These are phyloP conservation scores for Philereme transversata DNA, from an alignment of 2,888 invertebrate genomes.

Conservation along the genomic window DNA sequence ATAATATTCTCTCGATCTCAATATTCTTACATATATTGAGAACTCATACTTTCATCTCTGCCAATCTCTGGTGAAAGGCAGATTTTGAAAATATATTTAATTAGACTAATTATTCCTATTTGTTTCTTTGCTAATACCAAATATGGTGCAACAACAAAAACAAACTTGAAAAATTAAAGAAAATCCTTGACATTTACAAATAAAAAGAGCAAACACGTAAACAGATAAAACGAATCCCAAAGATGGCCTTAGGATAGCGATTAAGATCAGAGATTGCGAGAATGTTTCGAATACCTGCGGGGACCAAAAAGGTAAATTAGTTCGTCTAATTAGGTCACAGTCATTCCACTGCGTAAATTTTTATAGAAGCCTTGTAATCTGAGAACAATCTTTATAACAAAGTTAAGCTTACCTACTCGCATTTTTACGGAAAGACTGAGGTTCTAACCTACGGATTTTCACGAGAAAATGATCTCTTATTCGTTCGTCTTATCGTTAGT, in stretches of 20 bases:
- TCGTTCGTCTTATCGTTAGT: no score
- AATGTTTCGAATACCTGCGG: slow-evolving; percentile 34
- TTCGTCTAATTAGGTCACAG: slow-evolving; percentile 39
- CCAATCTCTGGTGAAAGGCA: no score
- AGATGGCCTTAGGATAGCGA: slow-evolving; percentile 24
- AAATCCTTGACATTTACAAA: slow-evolving; percentile 7
- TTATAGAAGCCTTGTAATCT: slow-evolving; percentile 36
- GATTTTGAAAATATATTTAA: no score
- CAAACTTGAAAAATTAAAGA: not conserved
- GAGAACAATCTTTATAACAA: slow-evolving; percentile 34
- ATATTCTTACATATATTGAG: no score
- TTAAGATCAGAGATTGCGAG: slow-evolving; percentile 28
- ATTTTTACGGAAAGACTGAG: slow-evolving; percentile 18
- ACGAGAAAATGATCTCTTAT: slow-evolving; percentile 9
- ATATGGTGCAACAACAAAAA: not conserved
- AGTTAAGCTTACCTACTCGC: slow-evolving; percentile 13
- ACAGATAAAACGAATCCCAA: slow-evolving; percentile 19
- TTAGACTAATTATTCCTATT: no score
- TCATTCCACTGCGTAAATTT: slow-evolving; percentile 33
- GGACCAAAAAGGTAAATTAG: slow-evolving; percentile 37
- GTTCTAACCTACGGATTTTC: slow-evolving; percentile 6
- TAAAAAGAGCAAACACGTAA: slow-evolving; percentile 16
- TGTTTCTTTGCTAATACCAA: no score
- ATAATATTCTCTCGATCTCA: no score
- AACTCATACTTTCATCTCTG: no score